Percentiles rank a stretch among this genome's conserved stretches.
These are phyloP conservation scores for Brachynemurus nebulosus DNA, from an alignment of 2,888 invertebrate species.

Conservation along the genomic window DNA sequence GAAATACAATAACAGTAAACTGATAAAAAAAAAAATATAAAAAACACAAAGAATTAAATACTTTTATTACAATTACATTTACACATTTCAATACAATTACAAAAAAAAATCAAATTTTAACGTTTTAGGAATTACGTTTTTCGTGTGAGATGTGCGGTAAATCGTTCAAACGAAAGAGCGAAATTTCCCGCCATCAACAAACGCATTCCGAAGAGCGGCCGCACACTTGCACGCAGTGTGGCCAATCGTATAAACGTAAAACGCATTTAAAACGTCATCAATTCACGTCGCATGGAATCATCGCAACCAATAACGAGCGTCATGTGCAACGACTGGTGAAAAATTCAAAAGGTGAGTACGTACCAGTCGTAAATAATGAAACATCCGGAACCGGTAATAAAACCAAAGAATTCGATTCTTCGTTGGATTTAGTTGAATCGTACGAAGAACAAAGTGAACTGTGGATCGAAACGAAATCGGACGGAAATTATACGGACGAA, in stretches of 20 bases:
- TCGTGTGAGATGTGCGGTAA: conserved; percentile 28
- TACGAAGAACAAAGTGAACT: conserved; percentile 9
- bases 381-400: background rate
- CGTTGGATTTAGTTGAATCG: conserved; percentile 15
- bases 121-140: conserved; percentile 24
- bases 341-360: conserved; percentile 23
- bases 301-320: conserved; percentile 22
- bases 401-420: conserved; percentile 19
- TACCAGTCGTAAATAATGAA: conserved; percentile 22
- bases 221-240: conserved; percentile 26
- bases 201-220: conserved; percentile 28
- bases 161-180: conserved; percentile 28
- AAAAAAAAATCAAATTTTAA: too few relatives aligned
- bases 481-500: background rate
- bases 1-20: too few relatives aligned
- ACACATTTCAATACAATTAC: too few relatives aligned
- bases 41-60: too few relatives aligned
- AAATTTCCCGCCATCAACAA: conserved; percentile 26
- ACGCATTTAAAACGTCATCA: conserved; percentile 28
- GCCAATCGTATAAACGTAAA: conserved; percentile 26
- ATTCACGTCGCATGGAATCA: conserved; percentile 26
- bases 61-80: too few relatives aligned
- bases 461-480: conserved; percentile 4
- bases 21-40: too few relatives aligned
- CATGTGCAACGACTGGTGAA: conserved; percentile 24